phyloP scores from a whole-genome alignment of 1,140 invertebrate species.

The Drosophila lini region DNA sequence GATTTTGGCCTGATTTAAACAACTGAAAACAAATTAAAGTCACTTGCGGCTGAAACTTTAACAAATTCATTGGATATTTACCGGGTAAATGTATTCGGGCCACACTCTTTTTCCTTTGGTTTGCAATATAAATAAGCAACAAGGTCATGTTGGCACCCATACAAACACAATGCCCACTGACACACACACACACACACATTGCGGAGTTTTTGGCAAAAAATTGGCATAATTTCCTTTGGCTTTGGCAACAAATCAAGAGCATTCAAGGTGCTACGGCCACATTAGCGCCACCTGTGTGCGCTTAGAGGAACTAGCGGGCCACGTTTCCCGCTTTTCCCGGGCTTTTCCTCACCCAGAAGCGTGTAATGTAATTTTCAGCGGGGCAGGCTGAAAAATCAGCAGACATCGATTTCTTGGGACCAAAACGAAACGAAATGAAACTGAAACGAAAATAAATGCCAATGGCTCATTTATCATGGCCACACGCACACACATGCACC shows the following conservation, averaged over 20 bases:
- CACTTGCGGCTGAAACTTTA: constrained; percentile 4
- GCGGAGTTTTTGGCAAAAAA: constrained; percentile 40
- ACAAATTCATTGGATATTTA: constrained; percentile 15
- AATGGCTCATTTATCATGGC: constrained; percentile 69
- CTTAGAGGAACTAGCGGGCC: constrained; percentile 50
- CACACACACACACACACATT: constrained; percentile 8
- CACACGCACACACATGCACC: constrained; percentile 6
- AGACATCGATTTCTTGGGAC: constrained; percentile 58
- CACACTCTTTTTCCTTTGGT: neutral
- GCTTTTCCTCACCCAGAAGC: neutral
- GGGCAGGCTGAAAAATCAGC: constrained; percentile 57
- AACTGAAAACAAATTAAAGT: neutral
- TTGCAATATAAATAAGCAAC: constrained; percentile 36
- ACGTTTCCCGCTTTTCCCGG: constrained; percentile 1
- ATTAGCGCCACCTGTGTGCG: constrained; percentile 62
- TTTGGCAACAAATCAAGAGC: constrained; percentile 56
- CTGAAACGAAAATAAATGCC: constrained; percentile 72
- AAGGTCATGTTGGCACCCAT: constrained; percentile 20
- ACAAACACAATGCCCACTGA: neutral
- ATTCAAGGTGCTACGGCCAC: constrained; percentile 42
- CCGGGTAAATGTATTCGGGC: neutral
- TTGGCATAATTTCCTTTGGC: constrained; percentile 63
- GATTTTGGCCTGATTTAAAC: neutral
- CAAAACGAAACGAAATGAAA: constrained; percentile 57
- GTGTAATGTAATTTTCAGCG: constrained; percentile 58